phyloP scores from a whole-genome alignment of 2,888 invertebrate genomes.

The Thera obeliscata region DNA sequence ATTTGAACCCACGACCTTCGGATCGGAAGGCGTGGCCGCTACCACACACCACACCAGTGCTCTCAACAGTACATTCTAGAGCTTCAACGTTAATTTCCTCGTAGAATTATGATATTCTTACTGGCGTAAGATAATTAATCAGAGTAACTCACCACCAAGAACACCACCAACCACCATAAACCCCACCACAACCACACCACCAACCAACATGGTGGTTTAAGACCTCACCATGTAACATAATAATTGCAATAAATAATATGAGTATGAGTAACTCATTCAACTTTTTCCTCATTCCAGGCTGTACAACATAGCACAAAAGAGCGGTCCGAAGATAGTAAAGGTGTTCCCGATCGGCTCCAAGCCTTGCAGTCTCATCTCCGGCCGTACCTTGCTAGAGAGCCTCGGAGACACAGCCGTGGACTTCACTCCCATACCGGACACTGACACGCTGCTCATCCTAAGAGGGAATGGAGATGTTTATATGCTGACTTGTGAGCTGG shows the following conservation, averaged over 20 bases:
- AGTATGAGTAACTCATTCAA: background rate
- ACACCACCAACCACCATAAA: too few species aligned
- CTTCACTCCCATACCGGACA: constrained; percentile 86
- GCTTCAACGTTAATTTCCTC: too few species aligned
- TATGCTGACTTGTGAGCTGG: constrained; percentile 72
- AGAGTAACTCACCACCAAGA: background rate
- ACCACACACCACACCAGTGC: too few species aligned
- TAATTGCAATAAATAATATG: too few species aligned
- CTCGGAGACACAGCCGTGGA: constrained; percentile 95
- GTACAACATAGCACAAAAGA: constrained; percentile 75
- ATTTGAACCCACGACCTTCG: too few species aligned
- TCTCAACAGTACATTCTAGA: too few species aligned
- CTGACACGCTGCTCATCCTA: constrained; percentile 86
- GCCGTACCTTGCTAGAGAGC: constrained; percentile 76
- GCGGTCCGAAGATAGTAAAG: constrained; percentile 70
- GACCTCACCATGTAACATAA: too few species aligned
- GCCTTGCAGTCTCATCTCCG: constrained; percentile 72
- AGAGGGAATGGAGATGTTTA: constrained; percentile 94
- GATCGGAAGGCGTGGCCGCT: too few species aligned
- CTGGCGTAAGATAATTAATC: background rate
- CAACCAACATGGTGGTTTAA: too few species aligned
- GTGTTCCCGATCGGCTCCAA: constrained; percentile 69
- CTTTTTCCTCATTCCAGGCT: constrained; percentile 62
- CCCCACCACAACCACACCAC: too few species aligned
- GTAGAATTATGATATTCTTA: too few species aligned